Evolutionary conservation across 2,888 invertebrate genomes (phyloP).

Genomic region (Melanargia galathea): DNA sequence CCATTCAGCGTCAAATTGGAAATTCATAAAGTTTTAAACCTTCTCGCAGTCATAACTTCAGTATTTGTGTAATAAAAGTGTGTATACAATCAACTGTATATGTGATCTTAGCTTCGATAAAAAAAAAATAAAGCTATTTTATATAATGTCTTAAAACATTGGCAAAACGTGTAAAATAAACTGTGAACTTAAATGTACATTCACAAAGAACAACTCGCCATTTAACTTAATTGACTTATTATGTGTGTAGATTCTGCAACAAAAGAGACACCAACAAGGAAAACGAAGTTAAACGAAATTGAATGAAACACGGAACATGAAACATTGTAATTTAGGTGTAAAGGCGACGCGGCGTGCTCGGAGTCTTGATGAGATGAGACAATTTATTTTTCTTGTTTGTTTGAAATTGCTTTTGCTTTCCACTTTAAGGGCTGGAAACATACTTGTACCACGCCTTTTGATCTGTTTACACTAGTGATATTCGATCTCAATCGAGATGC

Average conservation of each 20-base stretch:
- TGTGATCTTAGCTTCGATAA: too few relatives aligned
- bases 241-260: neutral
- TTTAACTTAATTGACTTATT: conserved; percentile 5
- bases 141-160: too few relatives aligned
- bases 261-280: conserved; percentile 9
- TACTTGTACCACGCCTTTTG: neutral
- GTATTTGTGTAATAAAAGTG: too few relatives aligned
- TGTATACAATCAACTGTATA: too few relatives aligned
- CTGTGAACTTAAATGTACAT: neutral
- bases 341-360: neutral
- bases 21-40: too few relatives aligned
- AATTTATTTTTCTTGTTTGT: conserved; percentile 16
- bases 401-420: conserved; percentile 10
- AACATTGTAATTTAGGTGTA: conserved; percentile 14
- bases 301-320: conserved; percentile 5
- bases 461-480: too few relatives aligned
- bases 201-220: neutral
- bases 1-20: too few relatives aligned
- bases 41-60: too few relatives aligned
- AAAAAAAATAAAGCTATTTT: too few relatives aligned
- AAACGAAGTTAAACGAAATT: conserved; percentile 7
- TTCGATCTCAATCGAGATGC: too few relatives aligned
- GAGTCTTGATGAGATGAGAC: conserved; percentile 6
- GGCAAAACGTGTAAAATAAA: neutral
- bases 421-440: neutral